A percentile compares a stretch with the other conserved stretches of the same genome.
These are phyloP conservation scores for Megalops cyprinoides DNA, from an alignment of 2,797 vertebrate species.

Conservation along the genomic window DNA sequence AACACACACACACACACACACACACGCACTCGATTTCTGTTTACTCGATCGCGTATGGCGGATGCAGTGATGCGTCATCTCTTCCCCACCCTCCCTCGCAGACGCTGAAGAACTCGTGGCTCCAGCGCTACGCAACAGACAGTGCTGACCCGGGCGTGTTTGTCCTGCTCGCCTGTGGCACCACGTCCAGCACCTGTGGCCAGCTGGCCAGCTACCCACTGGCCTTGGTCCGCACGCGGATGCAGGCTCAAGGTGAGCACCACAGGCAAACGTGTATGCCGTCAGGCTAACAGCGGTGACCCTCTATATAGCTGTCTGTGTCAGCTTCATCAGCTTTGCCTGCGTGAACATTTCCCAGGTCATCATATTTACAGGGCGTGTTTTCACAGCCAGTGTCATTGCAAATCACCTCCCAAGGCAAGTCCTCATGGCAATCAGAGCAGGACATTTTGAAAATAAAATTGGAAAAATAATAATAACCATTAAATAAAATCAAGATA, in stretches of 20 bases:
- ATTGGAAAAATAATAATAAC: no score
- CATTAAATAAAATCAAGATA: no score
- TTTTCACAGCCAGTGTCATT: no score
- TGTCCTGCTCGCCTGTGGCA: conserved; percentile 91
- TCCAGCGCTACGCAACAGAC: conserved; percentile 82
- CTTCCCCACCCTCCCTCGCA: conserved; percentile 49
- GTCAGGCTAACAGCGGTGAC: no score
- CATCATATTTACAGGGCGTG: no score
- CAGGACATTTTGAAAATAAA: no score
- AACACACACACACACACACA: not conserved
- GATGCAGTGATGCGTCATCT: not conserved
- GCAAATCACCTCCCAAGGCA: no score
- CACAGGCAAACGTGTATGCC: no score
- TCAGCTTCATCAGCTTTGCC: no score
- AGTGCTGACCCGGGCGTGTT: conserved; percentile 82
- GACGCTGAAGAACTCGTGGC: conserved; percentile 91
- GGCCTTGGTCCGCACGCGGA: conserved; percentile 91
- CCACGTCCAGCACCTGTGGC: conserved; percentile 93
- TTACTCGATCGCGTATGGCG: not conserved
- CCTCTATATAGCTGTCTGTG: no score
- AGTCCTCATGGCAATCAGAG: no score
- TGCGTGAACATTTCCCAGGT: no score
- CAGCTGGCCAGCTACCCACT: conserved; percentile 94
- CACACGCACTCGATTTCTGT: not conserved
- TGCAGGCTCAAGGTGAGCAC: conserved; percentile 99